Percentiles rank a stretch among this genome's conserved stretches.
Evolutionary conservation across 2,888 invertebrate genomes (phyloP).

Genomic region (Hylaea fasciaria): DNA sequence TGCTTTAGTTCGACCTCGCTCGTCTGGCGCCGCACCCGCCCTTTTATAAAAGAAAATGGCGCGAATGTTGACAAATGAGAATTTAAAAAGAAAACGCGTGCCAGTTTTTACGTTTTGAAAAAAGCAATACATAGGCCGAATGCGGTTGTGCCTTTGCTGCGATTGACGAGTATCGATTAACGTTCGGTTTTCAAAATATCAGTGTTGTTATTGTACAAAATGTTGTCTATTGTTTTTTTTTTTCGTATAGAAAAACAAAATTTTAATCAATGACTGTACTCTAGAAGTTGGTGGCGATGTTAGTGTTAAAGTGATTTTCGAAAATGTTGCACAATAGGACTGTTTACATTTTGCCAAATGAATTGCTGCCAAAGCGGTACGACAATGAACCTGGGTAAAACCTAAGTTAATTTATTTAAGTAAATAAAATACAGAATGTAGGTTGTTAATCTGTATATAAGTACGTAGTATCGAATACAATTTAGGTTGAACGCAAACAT

Average conservation of each 20-base stretch:
- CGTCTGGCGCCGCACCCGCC: slow-evolving; percentile 66
- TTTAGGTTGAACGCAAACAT: slow-evolving; percentile 7
- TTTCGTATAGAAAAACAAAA: neutral
- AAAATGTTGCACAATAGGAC: slow-evolving; percentile 79
- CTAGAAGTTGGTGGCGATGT: neutral
- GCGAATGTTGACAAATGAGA: slow-evolving; percentile 55
- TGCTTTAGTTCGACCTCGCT: slow-evolving; percentile 69
- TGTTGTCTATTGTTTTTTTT: slow-evolving; percentile 12
- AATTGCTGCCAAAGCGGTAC: slow-evolving; percentile 78
- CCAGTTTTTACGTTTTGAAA: slow-evolving; percentile 9
- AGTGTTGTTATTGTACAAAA: slow-evolving; percentile 19
- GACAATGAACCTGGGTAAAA: slow-evolving; percentile 73
- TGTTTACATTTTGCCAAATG: slow-evolving; percentile 80
- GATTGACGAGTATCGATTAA: slow-evolving; percentile 20
- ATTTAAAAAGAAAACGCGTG: slow-evolving; percentile 14
- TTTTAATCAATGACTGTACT: too few relatives aligned
- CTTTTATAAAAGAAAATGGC: slow-evolving; percentile 56
- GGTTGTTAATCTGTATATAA: slow-evolving; percentile 1
- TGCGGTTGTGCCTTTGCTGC: neutral
- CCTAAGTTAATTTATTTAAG: slow-evolving; percentile 21
- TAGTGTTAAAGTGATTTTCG: slow-evolving; percentile 32
- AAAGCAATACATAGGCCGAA: neutral
- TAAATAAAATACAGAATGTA: neutral
- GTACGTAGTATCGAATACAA: neutral
- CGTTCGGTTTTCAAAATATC: slow-evolving; percentile 26